phyloP scores from a whole-genome alignment of 1,140 invertebrate genomes.

The Drosophila biarmipes region DNA sequence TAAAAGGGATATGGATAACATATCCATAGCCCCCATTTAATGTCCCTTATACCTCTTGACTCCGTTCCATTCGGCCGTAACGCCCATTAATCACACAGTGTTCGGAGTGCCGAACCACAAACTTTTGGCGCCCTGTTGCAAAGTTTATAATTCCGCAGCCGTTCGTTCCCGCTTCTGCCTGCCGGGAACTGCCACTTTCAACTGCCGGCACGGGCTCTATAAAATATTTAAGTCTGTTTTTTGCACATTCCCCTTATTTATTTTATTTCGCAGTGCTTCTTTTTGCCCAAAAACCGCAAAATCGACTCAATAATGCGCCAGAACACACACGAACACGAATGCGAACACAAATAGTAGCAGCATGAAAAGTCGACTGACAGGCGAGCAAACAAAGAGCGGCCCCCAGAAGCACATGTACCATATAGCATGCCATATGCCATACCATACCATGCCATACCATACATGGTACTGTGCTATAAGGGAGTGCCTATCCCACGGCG shows the following conservation, averaged over 20 bases:
- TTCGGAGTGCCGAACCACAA: constrained; percentile 32
- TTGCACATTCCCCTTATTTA: constrained; percentile 29
- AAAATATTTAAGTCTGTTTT: constrained; percentile 57
- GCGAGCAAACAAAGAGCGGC: constrained; percentile 30
- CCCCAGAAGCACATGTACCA: neutral
- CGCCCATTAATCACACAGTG: constrained; percentile 30
- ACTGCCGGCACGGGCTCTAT: constrained; percentile 20
- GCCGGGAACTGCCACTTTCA: constrained; percentile 5
- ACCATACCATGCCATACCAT: neutral
- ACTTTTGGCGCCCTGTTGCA: constrained; percentile 25
- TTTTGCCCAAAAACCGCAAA: constrained; percentile 72
- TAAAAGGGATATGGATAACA: no score
- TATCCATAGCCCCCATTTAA: neutral
- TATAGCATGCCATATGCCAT: neutral
- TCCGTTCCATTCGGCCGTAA: constrained; percentile 12
- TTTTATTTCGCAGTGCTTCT: constrained; percentile 48
- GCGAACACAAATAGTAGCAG: constrained; percentile 29
- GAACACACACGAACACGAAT: constrained; percentile 31
- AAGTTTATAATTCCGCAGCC: constrained; percentile 34
- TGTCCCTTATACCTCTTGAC: constrained; percentile 11
- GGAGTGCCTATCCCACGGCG: neutral
- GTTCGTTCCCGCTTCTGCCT: neutral
- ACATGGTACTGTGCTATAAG: neutral
- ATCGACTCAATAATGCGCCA: constrained; percentile 73
- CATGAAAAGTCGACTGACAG: constrained; percentile 38